phyloP scores from a whole-genome alignment of 2,888 invertebrate genomes.

The Lordiphosa andalusiaca region DNA sequence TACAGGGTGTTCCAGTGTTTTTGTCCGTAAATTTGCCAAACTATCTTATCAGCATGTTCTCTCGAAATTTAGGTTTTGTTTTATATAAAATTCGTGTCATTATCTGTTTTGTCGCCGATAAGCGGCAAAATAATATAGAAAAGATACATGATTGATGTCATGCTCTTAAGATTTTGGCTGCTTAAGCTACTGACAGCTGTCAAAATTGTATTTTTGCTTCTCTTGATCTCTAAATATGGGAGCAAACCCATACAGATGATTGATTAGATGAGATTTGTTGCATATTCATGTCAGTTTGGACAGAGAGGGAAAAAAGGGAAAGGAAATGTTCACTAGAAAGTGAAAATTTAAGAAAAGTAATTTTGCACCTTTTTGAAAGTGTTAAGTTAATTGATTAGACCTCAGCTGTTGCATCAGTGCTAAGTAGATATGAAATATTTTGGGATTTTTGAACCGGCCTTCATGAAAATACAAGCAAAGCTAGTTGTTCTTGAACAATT shows the following conservation, averaged over 20 bases:
- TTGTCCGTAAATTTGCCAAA: constrained; percentile 34
- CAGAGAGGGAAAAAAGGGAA: constrained; percentile 13
- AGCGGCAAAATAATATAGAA: constrained; percentile 19
- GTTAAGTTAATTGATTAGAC: constrained; percentile 26
- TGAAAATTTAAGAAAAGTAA: constrained; percentile 23
- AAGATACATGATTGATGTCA: constrained; percentile 51
- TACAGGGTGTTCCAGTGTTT: constrained; percentile 29
- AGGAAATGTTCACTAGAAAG: constrained; percentile 23
- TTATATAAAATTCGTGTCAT: constrained; percentile 19
- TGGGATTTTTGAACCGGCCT: background rate
- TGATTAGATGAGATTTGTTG: constrained; percentile 46
- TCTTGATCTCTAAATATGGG: constrained; percentile 15
- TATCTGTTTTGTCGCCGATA: constrained; percentile 22
- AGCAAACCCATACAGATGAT: constrained; percentile 26
- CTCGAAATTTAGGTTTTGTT: constrained; percentile 3
- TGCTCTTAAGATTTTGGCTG: constrained; percentile 18
- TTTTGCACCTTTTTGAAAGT: constrained; percentile 22
- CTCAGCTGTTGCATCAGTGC: constrained; percentile 35
- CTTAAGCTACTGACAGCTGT: constrained; percentile 34
- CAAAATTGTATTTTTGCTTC: constrained; percentile 18
- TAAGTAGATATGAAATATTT: constrained; percentile 7
- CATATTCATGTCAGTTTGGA: constrained; percentile 43
- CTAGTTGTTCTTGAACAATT: no score
- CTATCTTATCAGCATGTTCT: constrained; percentile 40
- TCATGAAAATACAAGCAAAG: no score